Evolutionary conservation across 2,113 vertebrate species (phyloP).

Genomic region (Polyodon spathula): DNA sequence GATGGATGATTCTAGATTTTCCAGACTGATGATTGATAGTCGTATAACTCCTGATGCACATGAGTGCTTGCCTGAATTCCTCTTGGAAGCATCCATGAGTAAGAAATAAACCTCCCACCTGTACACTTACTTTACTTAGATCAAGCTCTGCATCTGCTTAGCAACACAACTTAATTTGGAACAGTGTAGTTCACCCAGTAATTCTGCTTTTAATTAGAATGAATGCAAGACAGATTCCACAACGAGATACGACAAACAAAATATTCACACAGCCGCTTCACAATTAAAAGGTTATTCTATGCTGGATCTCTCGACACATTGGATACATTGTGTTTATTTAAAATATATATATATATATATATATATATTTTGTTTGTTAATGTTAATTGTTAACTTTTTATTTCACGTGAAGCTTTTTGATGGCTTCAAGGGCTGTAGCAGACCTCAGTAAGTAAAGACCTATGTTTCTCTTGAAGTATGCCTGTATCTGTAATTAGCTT

Average conservation of each 20-base stretch:
- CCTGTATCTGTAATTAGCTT: neutral
- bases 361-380: too few relatives aligned
- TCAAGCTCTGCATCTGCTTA: too few relatives aligned
- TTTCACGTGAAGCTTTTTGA: neutral
- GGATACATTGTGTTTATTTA: too few relatives aligned
- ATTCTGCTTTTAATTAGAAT: too few relatives aligned
- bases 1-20: neutral
- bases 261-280: too few relatives aligned
- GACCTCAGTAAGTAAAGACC: neutral
- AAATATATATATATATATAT: too few relatives aligned
- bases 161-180: too few relatives aligned
- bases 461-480: neutral
- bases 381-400: neutral
- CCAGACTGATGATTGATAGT: neutral
- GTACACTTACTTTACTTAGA: neutral
- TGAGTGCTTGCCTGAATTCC: neutral
- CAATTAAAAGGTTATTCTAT: too few relatives aligned
- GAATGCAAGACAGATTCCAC: too few relatives aligned
- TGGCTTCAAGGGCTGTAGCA: neutral
- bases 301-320: too few relatives aligned
- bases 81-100: neutral
- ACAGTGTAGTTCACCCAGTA: too few relatives aligned
- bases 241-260: too few relatives aligned
- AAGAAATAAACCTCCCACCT: neutral
- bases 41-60: neutral